Conservation (phyloP, 1,140 invertebrate genomes). For the Drosophila suzukii region DNA sequence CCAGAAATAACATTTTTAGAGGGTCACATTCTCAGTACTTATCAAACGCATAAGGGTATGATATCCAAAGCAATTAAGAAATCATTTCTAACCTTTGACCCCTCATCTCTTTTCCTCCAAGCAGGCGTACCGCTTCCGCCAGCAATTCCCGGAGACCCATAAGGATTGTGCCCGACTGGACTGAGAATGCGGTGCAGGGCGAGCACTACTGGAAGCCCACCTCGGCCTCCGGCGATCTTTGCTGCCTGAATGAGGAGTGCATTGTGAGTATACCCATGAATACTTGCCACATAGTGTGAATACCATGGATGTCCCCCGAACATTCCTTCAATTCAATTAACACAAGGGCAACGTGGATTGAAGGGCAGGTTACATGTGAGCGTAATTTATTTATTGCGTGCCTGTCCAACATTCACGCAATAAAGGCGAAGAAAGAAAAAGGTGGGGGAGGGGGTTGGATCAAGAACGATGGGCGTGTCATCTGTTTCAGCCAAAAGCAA, state of each 20-base stretch:
- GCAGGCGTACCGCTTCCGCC: slow-evolving; percentile 85
- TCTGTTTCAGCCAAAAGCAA: slow-evolving; percentile 30
- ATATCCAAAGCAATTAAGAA: neutral
- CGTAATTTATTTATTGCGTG: slow-evolving; percentile 83
- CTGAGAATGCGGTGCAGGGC: slow-evolving; percentile 90
- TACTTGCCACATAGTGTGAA: neutral
- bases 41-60: neutral
- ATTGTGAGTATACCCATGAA: slow-evolving; percentile 88
- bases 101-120: neutral
- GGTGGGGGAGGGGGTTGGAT: neutral
- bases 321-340: slow-evolving; percentile 64
- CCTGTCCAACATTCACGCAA: slow-evolving; percentile 59
- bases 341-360: slow-evolving; percentile 24
- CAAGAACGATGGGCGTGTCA: slow-evolving; percentile 45
- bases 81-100: slow-evolving; percentile 10
- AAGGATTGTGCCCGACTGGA: slow-evolving; percentile 93
- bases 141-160: slow-evolving; percentile 86
- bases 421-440: slow-evolving; percentile 12
- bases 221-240: slow-evolving; percentile 95
- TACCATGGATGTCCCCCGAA: too few species aligned
- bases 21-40: slow-evolving; percentile 15
- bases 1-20: too few species aligned
- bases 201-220: slow-evolving; percentile 95
- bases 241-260: slow-evolving; percentile 96
- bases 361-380: slow-evolving; percentile 64